Evolutionary conservation across 2,888 invertebrate genomes (phyloP).

Genomic region (Drosophila birchii): DNA sequence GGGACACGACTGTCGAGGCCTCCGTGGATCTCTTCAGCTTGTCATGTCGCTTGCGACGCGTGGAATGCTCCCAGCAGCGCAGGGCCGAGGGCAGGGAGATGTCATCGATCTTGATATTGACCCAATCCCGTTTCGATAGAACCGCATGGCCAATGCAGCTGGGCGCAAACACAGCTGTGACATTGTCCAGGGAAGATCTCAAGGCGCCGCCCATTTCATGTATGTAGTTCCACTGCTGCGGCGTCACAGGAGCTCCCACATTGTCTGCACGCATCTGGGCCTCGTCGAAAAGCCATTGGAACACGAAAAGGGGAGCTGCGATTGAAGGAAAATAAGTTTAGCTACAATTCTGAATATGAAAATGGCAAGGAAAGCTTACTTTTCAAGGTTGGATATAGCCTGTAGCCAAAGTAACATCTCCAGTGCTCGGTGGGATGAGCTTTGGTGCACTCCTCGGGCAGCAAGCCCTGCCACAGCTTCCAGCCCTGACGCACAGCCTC

Average conservation of each 20-base stretch:
- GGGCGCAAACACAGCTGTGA: slow-evolving; percentile 95
- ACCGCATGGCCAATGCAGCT: slow-evolving; percentile 97
- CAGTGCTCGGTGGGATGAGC: slow-evolving; percentile 91
- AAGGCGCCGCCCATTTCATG: slow-evolving; percentile 95
- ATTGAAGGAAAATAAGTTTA: slow-evolving; percentile 68
- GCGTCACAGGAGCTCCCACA: slow-evolving; percentile 94
- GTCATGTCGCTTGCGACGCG: slow-evolving; percentile 80
- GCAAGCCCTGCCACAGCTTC: slow-evolving; percentile 91
- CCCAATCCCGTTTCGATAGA: slow-evolving; percentile 94
- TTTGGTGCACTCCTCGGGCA: slow-evolving; percentile 91
- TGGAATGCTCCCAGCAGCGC: slow-evolving; percentile 93
- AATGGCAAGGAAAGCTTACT: slow-evolving; percentile 85
- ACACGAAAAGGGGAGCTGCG: slow-evolving; percentile 93
- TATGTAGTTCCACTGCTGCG: slow-evolving; percentile 97
- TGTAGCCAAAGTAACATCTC: slow-evolving; percentile 96
- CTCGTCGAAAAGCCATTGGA: slow-evolving; percentile 98
- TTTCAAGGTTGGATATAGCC: slow-evolving; percentile 93
- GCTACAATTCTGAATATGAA: background rate
- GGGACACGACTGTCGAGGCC: slow-evolving; percentile 61
- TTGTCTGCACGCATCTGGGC: slow-evolving; percentile 97
- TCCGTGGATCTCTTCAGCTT: slow-evolving; percentile 81
- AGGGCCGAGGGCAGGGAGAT: slow-evolving; percentile 93
- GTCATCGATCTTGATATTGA: slow-evolving; percentile 92
- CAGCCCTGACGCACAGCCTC: slow-evolving; percentile 90
- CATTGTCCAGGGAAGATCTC: slow-evolving; percentile 92